Evolutionary conservation across 64 coral and sea anemone genomes (phyloP), one percentile per base, ranked within the genome.

Genomic region (Montipora foliosa): DNA sequence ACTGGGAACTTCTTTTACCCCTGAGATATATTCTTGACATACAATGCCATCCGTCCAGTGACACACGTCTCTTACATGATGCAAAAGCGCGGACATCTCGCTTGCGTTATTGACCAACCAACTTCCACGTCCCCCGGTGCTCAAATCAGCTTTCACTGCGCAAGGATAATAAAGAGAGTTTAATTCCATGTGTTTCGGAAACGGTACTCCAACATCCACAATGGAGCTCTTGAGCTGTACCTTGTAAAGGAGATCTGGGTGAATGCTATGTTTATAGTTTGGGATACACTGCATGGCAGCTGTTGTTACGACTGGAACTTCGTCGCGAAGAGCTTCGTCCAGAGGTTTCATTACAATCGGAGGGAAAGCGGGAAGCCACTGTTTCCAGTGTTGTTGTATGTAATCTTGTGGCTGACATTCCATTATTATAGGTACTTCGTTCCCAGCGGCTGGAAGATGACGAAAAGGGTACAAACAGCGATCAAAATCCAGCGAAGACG

Each of bases 331-430:
- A 13, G 79, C 90, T n/a, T 92, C 90, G 7, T 92, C 90, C 62
- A 81, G 29, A 2, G 79, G 57, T 58, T 84, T 92, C 16, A 92
- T 47, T 6, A 58, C 52, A 13, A n/a, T 49, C 9, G 90, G 5
- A 82, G 90, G 79, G 19, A 84, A 92, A 46, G 46, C 90, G 1
- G 90, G 90, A 57, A 92, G 90, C 90, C 90, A 92, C 52, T 12
- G 64, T 76, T 49, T 75, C 90, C 90, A 92, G 24, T 92, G 90
- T 49, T 74, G 47, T 20, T 67, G 67, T 12, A 92, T 44, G 25
- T 74, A 75, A 11, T 53, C 52, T 17, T 47, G 64, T 44, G 90
- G 90, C 47, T 60, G 5, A 11, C 52, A 52, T 61, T 92, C 90
- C 68, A 83, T 76, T 16, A 92, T 17, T 57, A 80, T 70, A 6